Evolutionary conservation across 2,113 vertebrate species (phyloP).

Genomic region (rat (Rattus norvegicus)): GRCr8 NC_086037.1:34830001-34830500

Average conservation of each 20-base stretch:
- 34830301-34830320: conserved; percentile 87
- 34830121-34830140: conserved; percentile 8
- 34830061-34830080: not conserved
- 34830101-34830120: not conserved
- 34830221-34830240: conserved; percentile 82
- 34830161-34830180: conserved; percentile 72
- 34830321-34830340: conserved; percentile 84
- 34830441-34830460: not conserved
- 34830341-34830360: conserved; percentile 87
- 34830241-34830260: conserved; percentile 89
- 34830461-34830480: not conserved
- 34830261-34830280: conserved; percentile 86
- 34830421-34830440: not conserved
- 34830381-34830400: conserved; percentile 61
- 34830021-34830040: not conserved
- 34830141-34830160: conserved; percentile 58
- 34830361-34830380: conserved; percentile 76
- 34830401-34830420: conserved; percentile 3
- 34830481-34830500: not conserved
- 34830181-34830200: conserved; percentile 76
- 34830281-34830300: conserved; percentile 89
- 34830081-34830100: not conserved
- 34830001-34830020: not conserved
- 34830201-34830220: conserved; percentile 81
- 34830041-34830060: not conserved